Evolutionary conservation across 2,888 invertebrate genomes (phyloP).

Genomic region (Chymomyza amoena): DNA sequence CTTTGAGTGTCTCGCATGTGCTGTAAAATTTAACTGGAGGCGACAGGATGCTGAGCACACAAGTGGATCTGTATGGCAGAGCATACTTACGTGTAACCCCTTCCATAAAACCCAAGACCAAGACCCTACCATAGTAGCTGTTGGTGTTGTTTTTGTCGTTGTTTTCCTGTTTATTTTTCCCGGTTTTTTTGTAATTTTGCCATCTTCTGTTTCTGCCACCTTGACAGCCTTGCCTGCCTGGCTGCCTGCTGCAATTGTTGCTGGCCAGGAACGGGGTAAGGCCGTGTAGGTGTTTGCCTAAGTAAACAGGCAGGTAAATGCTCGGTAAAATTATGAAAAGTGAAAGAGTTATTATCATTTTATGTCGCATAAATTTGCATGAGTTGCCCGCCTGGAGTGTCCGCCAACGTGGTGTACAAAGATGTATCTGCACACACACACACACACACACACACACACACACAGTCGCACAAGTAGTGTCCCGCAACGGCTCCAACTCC

Average conservation of each 20-base stretch:
- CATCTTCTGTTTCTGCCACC: constrained; percentile 3
- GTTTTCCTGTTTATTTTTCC: constrained; percentile 5
- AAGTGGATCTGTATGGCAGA: constrained; percentile 19
- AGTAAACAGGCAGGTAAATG: constrained; percentile 56
- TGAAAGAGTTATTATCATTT: constrained; percentile 65
- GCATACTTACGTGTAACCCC: constrained; percentile 15
- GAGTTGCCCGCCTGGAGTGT: constrained; percentile 38
- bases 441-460: neutral
- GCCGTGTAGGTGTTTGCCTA: constrained; percentile 19
- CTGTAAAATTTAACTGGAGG: constrained; percentile 60
- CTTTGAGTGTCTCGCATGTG: constrained; percentile 58
- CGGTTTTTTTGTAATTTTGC: constrained; percentile 3
- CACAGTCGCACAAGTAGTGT: neutral
- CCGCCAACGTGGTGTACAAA: neutral
- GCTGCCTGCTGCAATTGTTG: constrained; percentile 20
- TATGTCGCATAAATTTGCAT: constrained; percentile 64
- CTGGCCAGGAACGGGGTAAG: neutral
- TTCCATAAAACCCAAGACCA: constrained; percentile 17
- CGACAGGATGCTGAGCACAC: constrained; percentile 51
- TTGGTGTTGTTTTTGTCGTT: neutral
- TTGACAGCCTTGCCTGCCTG: constrained; percentile 16
- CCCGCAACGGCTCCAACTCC: neutral
- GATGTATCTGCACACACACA: neutral
- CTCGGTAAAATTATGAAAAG: constrained; percentile 59
- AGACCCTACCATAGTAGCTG: neutral